Evolutionary conservation across 2,888 invertebrate species (phyloP), one percentile per base, ranked within the genome.

Genomic region (Tuberolachnus salignus): DNA sequence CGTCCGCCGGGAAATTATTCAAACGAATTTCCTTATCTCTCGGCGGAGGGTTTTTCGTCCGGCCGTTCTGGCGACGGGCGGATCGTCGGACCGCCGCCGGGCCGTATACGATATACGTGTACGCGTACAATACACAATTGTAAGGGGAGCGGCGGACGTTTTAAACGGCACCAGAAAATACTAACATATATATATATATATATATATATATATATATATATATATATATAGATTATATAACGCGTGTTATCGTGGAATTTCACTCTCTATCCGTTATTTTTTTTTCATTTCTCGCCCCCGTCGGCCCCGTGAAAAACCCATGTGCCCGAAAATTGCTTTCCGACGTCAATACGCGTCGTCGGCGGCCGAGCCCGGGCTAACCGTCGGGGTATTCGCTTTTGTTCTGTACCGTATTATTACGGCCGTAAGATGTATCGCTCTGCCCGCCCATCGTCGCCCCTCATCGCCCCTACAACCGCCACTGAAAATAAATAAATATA

Each of bases 221-320:
- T n/a, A n/a, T n/a, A n/a, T n/a, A n/a, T n/a, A n/a, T n/a, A n/a
- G n/a, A n/a, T n/a, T n/a, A 34, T 6, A 34, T 34, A 34, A 6
- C 34, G 34, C 3, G 34, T 34, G 61, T 72, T 72, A 72, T 72
- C 72, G 19, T 72, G 16, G 72, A 49, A 61, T 61, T 72, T 61
- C 72, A n/a, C 3, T 26, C 0, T 42, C n/a, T 61, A 9, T 6
- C 14, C 6, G 21, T 59, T 6, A 26, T 9, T n/a, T n/a, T n/a
- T n/a, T n/a, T n/a, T n/a, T 34, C 11, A 8, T 63, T 4, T 42
- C n/a, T 42, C 11, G 16, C 34, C 6, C 3, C 34, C 19, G n/a
- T 13, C 10, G 42, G n/a, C 66, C 23, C 16, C 6, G 23, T 66
- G 46, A 11, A 34, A 34, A 63, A 63, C 42, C 34, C 23, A 11